A percentile compares a stretch with the other conserved stretches of the same genome.
phyloP scores from a whole-genome alignment of 2,113 vertebrate species.

The Protobothrops mucrosquamatus region DNA sequence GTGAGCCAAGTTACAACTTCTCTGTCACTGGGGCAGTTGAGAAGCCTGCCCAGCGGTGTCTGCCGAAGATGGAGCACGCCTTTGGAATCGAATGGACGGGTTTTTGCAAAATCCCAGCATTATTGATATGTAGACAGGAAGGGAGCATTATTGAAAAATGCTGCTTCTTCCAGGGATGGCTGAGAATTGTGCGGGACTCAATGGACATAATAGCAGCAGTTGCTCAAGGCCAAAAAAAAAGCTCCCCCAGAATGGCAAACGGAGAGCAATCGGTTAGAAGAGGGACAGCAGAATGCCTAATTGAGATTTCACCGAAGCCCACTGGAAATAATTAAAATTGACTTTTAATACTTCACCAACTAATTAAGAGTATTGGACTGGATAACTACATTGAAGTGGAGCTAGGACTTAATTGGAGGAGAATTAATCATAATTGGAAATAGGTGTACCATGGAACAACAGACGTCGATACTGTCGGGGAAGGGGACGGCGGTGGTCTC shows the following conservation, averaged over 20 bases:
- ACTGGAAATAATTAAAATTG: constrained; percentile 64
- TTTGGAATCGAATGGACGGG: not conserved
- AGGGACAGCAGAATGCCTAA: constrained; percentile 25
- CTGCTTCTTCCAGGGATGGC: not conserved
- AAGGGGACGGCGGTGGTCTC: not conserved
- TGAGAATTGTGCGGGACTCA: not conserved
- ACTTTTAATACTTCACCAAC: constrained; percentile 62
- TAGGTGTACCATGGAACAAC: constrained; percentile 15
- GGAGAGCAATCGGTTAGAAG: not conserved
- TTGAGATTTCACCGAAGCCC: constrained; percentile 60
- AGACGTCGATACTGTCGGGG: not conserved
- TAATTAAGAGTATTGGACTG: constrained; percentile 66
- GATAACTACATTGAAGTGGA: constrained; percentile 49
- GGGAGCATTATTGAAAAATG: not conserved
- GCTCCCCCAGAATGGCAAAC: not conserved
- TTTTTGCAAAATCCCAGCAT: not conserved
- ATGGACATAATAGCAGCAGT: no score
- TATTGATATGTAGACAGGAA: not conserved
- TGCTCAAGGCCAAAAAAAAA: not conserved
- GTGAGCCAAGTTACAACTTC: not conserved
- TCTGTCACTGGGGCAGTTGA: not conserved
- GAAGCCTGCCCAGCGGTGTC: not conserved
- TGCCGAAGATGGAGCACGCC: no score
- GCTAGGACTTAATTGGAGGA: constrained; percentile 58
- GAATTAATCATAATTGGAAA: constrained; percentile 42